Percentiles rank a stretch among this genome's conserved stretches.
phyloP scores from a whole-genome alignment of 2,888 invertebrate genomes.

The Stenchaetothrips biformis region DNA sequence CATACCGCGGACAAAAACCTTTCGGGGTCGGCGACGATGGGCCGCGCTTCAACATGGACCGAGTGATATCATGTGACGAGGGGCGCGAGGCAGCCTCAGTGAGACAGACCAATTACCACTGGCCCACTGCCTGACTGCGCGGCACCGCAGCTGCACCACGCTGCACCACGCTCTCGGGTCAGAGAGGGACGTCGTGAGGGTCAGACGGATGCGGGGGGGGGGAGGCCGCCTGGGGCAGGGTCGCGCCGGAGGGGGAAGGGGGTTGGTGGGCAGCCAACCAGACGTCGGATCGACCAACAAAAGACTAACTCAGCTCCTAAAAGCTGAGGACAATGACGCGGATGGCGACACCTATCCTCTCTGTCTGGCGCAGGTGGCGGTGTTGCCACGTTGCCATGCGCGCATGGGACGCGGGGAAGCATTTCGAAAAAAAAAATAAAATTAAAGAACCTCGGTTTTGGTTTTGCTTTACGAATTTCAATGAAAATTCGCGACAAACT shows the following conservation, averaged over 20 bases:
- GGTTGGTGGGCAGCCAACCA: slow-evolving; percentile 11
- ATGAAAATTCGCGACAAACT: not conserved
- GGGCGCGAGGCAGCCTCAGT: too few relatives aligned
- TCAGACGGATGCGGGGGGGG: not conserved
- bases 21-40: too few relatives aligned
- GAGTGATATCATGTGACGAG: too few relatives aligned
- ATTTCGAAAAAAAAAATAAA: not conserved
- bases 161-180: too few relatives aligned
- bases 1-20: too few relatives aligned
- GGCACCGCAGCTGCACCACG: too few relatives aligned
- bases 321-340: not conserved
- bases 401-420: not conserved
- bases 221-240: not conserved
- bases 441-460: not conserved
- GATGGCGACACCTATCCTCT: not conserved
- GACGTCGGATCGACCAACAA: slow-evolving; percentile 15
- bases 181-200: not conserved
- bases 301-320: not conserved
- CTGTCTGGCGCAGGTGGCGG: not conserved
- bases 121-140: too few relatives aligned
- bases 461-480: not conserved
- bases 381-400: not conserved
- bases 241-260: not conserved
- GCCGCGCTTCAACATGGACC: too few relatives aligned
- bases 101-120: too few relatives aligned